Percentiles rank a stretch among this genome's conserved stretches.
phyloP scores from a whole-genome alignment of 2,888 invertebrate species.

The Protophormia terraenovae region DNA sequence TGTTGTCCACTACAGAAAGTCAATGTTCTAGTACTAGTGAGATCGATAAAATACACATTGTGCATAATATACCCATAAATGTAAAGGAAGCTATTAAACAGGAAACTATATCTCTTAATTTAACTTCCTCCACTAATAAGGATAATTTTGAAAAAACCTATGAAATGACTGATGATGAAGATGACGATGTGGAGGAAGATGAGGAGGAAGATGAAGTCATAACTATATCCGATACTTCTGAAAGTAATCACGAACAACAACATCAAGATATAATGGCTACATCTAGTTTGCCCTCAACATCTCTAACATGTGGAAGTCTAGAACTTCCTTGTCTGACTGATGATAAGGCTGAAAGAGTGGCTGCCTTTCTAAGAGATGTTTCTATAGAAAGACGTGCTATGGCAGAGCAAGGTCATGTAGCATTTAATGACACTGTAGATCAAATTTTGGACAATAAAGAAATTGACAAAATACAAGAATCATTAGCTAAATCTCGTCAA shows the following conservation, averaged over 20 bases:
- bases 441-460: constrained; percentile 40
- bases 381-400: constrained; percentile 71
- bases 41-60: constrained; percentile 69
- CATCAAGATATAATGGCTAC: constrained; percentile 52
- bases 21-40: constrained; percentile 62
- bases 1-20: constrained; percentile 69
- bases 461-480: constrained; percentile 31
- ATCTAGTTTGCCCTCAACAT: constrained; percentile 67
- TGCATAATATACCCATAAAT: constrained; percentile 61
- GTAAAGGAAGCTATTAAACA: constrained; percentile 1
- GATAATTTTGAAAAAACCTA: neutral
- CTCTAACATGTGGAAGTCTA: constrained; percentile 37
- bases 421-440: constrained; percentile 40
- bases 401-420: constrained; percentile 11
- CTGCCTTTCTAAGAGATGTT: constrained; percentile 78
- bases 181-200: constrained; percentile 6
- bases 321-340: constrained; percentile 50
- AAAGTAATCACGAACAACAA: constrained; percentile 23
- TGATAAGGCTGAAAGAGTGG: constrained; percentile 74
- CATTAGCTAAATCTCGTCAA: constrained; percentile 19
- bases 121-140: constrained; percentile 1
- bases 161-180: constrained; percentile 70
- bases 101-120: constrained; percentile 8
- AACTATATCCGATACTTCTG: constrained; percentile 69
- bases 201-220: constrained; percentile 64